Evolutionary conservation across 2,888 invertebrate species (phyloP).

Genomic region (Cordilura impudica): DNA sequence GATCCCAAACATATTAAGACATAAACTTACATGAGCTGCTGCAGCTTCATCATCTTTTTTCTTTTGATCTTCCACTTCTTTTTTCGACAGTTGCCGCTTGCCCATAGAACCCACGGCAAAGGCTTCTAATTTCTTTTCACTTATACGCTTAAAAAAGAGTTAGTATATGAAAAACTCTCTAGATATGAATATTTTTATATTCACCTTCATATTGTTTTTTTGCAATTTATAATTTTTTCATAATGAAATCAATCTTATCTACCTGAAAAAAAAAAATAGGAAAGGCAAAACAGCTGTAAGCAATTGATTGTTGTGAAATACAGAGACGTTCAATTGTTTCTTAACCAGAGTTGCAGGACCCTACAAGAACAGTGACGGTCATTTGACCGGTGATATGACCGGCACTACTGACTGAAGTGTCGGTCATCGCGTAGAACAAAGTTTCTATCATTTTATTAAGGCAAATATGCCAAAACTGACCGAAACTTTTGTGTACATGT

Average conservation of each 20-base stretch:
- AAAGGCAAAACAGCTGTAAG: constrained; percentile 29
- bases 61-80: constrained; percentile 89
- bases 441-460: no score
- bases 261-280: not conserved
- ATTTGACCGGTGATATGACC: no score
- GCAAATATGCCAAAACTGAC: no score
- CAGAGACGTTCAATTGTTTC: not conserved
- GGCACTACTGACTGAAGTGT: no score
- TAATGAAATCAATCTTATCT: not conserved
- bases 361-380: no score
- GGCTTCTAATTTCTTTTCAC: constrained; percentile 87
- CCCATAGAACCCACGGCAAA: constrained; percentile 87
- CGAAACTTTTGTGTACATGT: no score
- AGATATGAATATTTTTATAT: not conserved
- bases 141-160: constrained; percentile 79
- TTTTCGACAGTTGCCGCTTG: constrained; percentile 86
- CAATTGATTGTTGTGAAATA: not conserved
- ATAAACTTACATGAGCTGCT: constrained; percentile 87
- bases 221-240: constrained; percentile 2
- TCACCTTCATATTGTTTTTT: constrained; percentile 45
- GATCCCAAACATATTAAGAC: not conserved
- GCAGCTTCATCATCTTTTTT: constrained; percentile 94
- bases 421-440: no score
- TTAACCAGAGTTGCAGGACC: no score
- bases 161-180: not conserved